Base-by-base conservation (phyloP, 2,113 vertebrate species). In the Coryphaenoides rupestris region DNA sequence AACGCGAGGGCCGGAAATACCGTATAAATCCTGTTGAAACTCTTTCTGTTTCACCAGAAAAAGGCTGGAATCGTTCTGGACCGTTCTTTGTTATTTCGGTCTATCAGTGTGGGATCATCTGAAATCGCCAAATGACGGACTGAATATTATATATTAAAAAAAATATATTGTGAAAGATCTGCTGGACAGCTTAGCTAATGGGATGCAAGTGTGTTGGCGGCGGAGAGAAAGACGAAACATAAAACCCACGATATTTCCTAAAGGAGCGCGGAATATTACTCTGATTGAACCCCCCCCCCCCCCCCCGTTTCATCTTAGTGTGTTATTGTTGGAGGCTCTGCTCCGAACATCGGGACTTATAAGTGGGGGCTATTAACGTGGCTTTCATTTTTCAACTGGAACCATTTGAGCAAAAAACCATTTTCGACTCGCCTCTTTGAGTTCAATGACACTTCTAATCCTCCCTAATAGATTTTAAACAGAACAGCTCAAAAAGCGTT, bases 301-400 rank as follows among this genome's bases (percentile, higher is more conserved):
- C n/a, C n/a, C n/a, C n/a, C n/a, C n/a, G 33, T 55, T 53, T 71
- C 66, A 33, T 65, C 58, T 68, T 52, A 70, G 60, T 77, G 70
- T 84, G 59, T 82, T 85, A 70, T 78, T 65, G 47, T 79, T 85
- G 82, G 75, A 73, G 19, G 13, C 67, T 59, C 21, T 22, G 28
- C 26, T 63, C 62, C 62, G 61, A 73, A 70, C 58, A 5, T 67
- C 55, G 50, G 73, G 60, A 72, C 67, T 75, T 60, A 24, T 60
- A 24, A 63, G 77, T 80, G 69, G 73, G 65, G 58, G 60, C 58
- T 68, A 83, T 81, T 78, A 83, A 68, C 66, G 21, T 33, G 28
- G 28, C 28, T 2, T 33, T 0, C 46, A 72, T 58, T 58, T 76
- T 75, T 78, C 84, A 85, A 79, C 74, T 77, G 71, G 69, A 33